Evolutionary conservation across 2,113 vertebrate species (phyloP), one percentile per base, ranked within the genome.

Genomic region (Callopanchax toddi): DNA sequence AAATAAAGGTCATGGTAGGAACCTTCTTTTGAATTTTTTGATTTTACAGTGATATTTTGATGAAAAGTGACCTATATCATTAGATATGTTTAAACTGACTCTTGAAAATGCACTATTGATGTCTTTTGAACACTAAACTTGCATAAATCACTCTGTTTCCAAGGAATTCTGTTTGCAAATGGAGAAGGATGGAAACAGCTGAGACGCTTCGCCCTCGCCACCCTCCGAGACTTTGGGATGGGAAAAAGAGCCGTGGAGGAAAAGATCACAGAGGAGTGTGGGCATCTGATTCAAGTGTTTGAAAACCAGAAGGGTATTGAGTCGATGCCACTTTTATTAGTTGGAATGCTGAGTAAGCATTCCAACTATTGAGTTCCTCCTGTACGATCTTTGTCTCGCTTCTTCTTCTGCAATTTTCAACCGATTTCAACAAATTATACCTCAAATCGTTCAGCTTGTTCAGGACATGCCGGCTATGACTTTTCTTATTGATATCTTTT

Each of bases 211-310:
- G 55, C 87, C n/a, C 49, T 92, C n/a, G 46, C 55, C 17, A 84
- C 76, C n/a, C 71, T 92, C 5, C 83, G 57, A 45, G 81, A 92
- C 45, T 91, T 91, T 71, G 91, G 91, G 17, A 90, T 91, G 86
- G 87, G 88, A 1, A 90, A 83, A 73, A 83, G 62, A 69, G 12
- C 65, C 0, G 42, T 66, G 6, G 85, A 89, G n/a, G 75, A 84
- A 4, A 86, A 79, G 65, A 87, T 90, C 53, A 22, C 85, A 1
- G 82, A 91, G 25, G 91, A 92, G 56, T 81, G 81, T 36, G 17
- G 4, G 0, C 45, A 84, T 46, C 15, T 91, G 43, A 83, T 72
- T 15, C 44, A 88, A 50, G n/a, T 20, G 22, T 39, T 70, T n/a
- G 67, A 84, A 12, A 11, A 73, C 0, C 51, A 85, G 32, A 11